These are phyloP conservation scores for Paramormyrops kingsleyae DNA, from an alignment of 2,113 vertebrate genomes.

Conservation along the genomic window DNA sequence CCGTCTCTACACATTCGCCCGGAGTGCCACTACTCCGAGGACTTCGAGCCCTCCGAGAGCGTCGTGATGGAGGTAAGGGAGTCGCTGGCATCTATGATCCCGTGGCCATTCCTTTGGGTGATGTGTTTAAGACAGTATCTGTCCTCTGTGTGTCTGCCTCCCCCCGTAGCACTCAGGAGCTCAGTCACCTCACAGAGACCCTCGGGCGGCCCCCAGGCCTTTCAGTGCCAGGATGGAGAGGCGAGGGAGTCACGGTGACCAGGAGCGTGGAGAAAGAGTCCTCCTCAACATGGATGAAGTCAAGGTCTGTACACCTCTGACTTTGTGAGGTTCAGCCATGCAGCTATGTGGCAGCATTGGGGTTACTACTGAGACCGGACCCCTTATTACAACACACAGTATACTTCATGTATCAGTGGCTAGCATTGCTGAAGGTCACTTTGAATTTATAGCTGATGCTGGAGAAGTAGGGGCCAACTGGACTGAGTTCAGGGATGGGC, in stretches of 20 bases:
- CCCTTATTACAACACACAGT: not conserved
- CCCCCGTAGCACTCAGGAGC: slow-evolving; percentile 43
- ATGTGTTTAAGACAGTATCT: not conserved
- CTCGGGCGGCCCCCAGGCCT: slow-evolving; percentile 34
- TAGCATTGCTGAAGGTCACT: not conserved
- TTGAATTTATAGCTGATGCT: not conserved
- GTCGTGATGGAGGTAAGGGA: slow-evolving; percentile 55
- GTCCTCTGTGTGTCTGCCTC: not conserved
- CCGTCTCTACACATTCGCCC: slow-evolving; percentile 61
- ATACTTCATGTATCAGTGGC: not conserved
- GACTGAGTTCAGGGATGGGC: not conserved
- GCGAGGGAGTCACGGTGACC: slow-evolving; percentile 35
- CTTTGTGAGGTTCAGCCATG: not conserved
- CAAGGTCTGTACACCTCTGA: slow-evolving; percentile 51
- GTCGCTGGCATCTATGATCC: not conserved
- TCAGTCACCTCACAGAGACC: slow-evolving; percentile 38
- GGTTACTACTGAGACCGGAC: not conserved
- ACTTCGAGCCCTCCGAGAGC: slow-evolving; percentile 71
- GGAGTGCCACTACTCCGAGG: slow-evolving; percentile 65
- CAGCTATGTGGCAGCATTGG: not conserved
- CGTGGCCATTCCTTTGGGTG: not conserved
- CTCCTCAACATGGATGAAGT: slow-evolving; percentile 68
- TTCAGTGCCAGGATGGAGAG: slow-evolving; percentile 41
- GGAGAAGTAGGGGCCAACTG: not conserved
- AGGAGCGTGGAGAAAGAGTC: slow-evolving; percentile 58